phyloP scores from a whole-genome alignment of 2,888 invertebrate genomes.

The Fabriciana adippe region DNA sequence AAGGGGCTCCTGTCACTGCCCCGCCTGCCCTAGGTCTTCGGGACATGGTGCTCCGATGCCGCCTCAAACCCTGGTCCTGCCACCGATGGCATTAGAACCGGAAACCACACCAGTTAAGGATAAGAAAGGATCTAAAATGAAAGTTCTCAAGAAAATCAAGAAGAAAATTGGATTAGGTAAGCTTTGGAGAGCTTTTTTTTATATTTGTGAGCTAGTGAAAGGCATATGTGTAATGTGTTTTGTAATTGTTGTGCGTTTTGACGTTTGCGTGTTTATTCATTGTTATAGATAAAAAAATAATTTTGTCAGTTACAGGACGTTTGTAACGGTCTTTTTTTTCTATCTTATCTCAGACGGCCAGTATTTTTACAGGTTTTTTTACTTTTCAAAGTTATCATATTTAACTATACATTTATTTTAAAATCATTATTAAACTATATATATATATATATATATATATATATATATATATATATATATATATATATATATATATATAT shows the following conservation, averaged over 20 bases:
- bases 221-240: neutral
- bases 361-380: neutral
- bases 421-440: no score
- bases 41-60: slow-evolving; percentile 66
- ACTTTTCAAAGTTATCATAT: no score
- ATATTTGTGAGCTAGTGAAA: neutral
- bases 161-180: slow-evolving; percentile 93
- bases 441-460: no score
- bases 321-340: slow-evolving; percentile 24
- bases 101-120: slow-evolving; percentile 75
- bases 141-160: slow-evolving; percentile 94
- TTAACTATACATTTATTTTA: no score
- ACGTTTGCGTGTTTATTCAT: neutral
- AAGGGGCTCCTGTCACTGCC: slow-evolving; percentile 81
- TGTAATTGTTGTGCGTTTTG: neutral
- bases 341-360: slow-evolving; percentile 10
- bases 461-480: no score
- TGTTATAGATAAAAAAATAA: neutral
- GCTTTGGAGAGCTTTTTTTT: slow-evolving; percentile 50
- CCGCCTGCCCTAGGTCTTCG: slow-evolving; percentile 76
- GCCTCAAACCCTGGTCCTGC: slow-evolving; percentile 73
- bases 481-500: no score
- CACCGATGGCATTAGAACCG: slow-evolving; percentile 74
- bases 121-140: slow-evolving; percentile 87
- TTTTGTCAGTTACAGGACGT: slow-evolving; percentile 11